A percentile compares a stretch with the other conserved stretches of the same genome.
Evolutionary conservation across 2,113 vertebrate species (phyloP).

Genomic region (Micronycteris hirsuta): DNA sequence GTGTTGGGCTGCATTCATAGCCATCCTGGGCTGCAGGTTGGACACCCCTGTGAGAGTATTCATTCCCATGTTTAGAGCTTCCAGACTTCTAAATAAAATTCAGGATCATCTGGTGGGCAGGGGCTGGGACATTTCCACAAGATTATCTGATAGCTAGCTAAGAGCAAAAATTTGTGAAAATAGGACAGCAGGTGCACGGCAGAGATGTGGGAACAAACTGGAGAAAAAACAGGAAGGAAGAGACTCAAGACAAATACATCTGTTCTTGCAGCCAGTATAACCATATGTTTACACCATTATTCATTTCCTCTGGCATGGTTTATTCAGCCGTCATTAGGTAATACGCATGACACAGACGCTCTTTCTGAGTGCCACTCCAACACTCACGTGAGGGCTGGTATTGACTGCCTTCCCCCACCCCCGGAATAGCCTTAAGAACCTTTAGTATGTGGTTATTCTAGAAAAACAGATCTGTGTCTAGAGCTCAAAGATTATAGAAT

Average conservation of each 20-base stretch:
- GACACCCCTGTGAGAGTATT: neutral
- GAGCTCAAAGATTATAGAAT: constrained; percentile 6
- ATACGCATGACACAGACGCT: neutral
- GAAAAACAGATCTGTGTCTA: constrained; percentile 15
- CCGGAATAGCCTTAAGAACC: neutral
- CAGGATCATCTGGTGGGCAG: neutral
- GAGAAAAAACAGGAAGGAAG: constrained; percentile 2
- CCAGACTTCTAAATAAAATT: constrained; percentile 47
- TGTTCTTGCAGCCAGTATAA: neutral
- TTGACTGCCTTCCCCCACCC: neutral
- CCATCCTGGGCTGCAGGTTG: too few species aligned
- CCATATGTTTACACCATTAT: neutral
- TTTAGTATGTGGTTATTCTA: constrained; percentile 15
- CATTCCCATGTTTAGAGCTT: neutral
- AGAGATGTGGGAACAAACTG: neutral
- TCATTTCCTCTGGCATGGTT: neutral
- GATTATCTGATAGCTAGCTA: neutral
- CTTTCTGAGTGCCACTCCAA: neutral
- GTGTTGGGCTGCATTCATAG: too few species aligned
- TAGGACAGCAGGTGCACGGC: neutral
- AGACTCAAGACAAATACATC: neutral
- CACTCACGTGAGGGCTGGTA: neutral
- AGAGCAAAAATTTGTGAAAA: constrained; percentile 38
- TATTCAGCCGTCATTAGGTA: neutral
- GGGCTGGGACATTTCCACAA: neutral